A percentile compares a stretch with the other conserved stretches of the same genome.
phyloP scores from a whole-genome alignment of 2,113 vertebrate genomes.

The Vulpes ferrilata region DNA sequence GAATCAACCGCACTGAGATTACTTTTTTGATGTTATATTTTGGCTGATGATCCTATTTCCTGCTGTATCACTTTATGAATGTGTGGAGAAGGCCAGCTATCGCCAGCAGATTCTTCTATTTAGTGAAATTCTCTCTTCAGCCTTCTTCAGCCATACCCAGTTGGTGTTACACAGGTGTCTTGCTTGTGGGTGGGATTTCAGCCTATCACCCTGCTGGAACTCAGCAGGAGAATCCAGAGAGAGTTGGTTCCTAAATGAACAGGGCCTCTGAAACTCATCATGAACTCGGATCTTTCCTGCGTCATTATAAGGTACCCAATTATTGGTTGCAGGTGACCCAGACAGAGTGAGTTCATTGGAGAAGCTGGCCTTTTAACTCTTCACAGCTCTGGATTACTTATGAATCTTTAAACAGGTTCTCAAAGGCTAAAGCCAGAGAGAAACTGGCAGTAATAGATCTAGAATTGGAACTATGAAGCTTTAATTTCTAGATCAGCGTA shows the following conservation, averaged over 20 bases:
- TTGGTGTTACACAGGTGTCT: constrained; percentile 78
- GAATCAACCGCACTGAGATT: constrained; percentile 66
- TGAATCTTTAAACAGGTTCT: constrained; percentile 82
- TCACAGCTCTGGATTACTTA: constrained; percentile 82
- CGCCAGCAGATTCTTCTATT: constrained; percentile 31
- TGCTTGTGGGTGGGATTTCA: constrained; percentile 67
- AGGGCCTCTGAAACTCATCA: constrained; percentile 76
- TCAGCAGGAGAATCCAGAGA: constrained; percentile 75
- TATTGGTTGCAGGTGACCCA: constrained; percentile 80
- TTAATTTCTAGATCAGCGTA: constrained; percentile 84
- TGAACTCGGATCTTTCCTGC: constrained; percentile 79
- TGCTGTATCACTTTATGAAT: constrained; percentile 51
- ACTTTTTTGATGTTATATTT: constrained; percentile 49
- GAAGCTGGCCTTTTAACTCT: constrained; percentile 77
- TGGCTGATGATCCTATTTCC: constrained; percentile 58
- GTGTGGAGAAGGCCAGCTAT: constrained; percentile 56
- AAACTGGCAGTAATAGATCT: constrained; percentile 82
- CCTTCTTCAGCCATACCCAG: constrained; percentile 43
- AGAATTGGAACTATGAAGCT: constrained; percentile 77
- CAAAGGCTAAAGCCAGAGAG: constrained; percentile 80
- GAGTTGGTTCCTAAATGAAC: constrained; percentile 78
- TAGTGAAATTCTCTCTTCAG: constrained; percentile 59
- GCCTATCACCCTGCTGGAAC: constrained; percentile 75
- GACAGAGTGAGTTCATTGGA: constrained; percentile 73
- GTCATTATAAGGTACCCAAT: constrained; percentile 68